phyloP scores from a whole-genome alignment of 2,797 vertebrate species.

The Phoxinus dragarum region DNA sequence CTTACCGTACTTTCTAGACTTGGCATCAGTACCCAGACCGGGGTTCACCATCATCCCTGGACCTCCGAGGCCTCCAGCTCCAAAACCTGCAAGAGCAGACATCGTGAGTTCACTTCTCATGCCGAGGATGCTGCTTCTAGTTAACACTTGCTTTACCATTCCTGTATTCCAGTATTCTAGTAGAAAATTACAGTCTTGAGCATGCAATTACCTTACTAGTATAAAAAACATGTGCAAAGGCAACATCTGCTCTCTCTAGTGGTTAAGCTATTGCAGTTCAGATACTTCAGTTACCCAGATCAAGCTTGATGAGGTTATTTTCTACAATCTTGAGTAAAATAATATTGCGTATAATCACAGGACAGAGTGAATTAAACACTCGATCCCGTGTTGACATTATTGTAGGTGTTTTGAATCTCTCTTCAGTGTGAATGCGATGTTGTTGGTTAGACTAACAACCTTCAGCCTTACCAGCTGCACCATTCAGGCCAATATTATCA shows the following conservation, averaged over 20 bases:
- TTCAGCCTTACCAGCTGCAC: conserved; percentile 73
- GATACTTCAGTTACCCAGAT: background rate
- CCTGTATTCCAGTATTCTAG: background rate
- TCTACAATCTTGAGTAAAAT: background rate
- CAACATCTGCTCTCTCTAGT: background rate
- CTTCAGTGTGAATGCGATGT: background rate
- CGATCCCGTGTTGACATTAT: background rate
- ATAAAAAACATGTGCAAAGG: background rate
- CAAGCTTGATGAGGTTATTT: background rate
- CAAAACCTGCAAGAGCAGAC: conserved; percentile 22
- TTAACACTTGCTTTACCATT: background rate
- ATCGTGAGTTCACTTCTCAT: background rate
- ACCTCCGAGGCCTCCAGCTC: conserved; percentile 47
- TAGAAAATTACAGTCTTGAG: background rate
- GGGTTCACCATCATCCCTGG: conserved; percentile 34
- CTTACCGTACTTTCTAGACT: conserved; percentile 57
- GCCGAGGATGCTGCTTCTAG: conserved; percentile 12
- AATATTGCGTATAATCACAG: background rate
- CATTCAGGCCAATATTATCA: conserved; percentile 68
- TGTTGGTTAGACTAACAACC: conserved; percentile 64
- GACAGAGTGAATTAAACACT: conserved; percentile 1
- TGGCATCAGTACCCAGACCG: conserved; percentile 51
- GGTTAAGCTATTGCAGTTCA: background rate
- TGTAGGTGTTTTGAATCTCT: background rate
- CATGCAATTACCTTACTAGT: background rate